A percentile compares a stretch with the other conserved stretches of the same genome.
These are phyloP conservation scores for Paedocypris sp. DNA, from an alignment of 2,113 vertebrate genomes.

Conservation along the genomic window DNA sequence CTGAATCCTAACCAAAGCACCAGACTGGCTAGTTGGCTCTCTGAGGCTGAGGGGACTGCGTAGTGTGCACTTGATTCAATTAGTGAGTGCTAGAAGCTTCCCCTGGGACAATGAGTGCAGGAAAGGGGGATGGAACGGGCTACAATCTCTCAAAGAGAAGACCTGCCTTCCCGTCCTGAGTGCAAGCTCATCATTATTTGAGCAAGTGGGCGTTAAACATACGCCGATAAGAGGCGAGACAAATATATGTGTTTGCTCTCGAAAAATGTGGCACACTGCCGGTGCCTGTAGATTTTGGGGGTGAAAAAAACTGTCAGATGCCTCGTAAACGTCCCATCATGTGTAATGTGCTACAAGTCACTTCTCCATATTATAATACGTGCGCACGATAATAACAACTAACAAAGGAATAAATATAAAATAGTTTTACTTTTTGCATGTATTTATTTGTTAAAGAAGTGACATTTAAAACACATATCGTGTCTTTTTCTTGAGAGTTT, in stretches of 20 bases:
- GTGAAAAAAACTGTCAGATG: no score
- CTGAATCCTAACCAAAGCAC: slow-evolving; percentile 52
- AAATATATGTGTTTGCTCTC: neutral
- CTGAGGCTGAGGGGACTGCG: slow-evolving; percentile 47
- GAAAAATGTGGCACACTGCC: no score
- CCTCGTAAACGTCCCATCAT: no score
- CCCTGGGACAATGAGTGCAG: slow-evolving; percentile 57
- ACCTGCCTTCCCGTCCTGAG: slow-evolving; percentile 40
- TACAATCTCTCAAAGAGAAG: slow-evolving; percentile 76
- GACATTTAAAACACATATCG: no score
- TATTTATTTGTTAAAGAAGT: no score
- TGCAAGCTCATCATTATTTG: slow-evolving; percentile 63
- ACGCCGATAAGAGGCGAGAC: neutral
- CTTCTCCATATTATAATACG: no score
- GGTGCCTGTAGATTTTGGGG: no score
- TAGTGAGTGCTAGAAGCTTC: slow-evolving; percentile 72
- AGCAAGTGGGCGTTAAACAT: slow-evolving; percentile 53
- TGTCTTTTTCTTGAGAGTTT: no score
- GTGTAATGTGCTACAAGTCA: no score
- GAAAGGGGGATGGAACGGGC: slow-evolving; percentile 21
- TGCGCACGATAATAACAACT: no score
- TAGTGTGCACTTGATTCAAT: slow-evolving; percentile 81
- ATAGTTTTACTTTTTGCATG: no score
- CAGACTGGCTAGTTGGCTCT: slow-evolving; percentile 43
- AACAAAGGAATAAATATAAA: no score